phyloP scores from a whole-genome alignment of 2,113 vertebrate species.

The Corythornis vintsioides region DNA sequence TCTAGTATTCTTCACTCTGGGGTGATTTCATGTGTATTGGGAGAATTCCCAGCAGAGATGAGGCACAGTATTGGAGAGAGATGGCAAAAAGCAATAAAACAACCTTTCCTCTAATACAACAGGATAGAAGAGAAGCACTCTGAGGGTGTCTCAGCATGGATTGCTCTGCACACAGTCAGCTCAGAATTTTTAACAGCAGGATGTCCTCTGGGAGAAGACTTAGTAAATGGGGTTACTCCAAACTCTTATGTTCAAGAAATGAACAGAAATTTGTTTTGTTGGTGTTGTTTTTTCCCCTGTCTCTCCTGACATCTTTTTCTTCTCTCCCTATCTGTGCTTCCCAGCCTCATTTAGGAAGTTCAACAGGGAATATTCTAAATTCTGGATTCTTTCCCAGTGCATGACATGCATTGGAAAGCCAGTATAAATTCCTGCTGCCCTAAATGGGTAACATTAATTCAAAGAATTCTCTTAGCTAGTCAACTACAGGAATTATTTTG shows the following conservation, averaged over 20 bases:
- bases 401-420: not conserved
- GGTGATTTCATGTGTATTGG: not conserved
- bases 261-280: not conserved
- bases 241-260: not conserved
- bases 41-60: not conserved
- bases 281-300: rapidly evolving
- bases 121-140: not conserved
- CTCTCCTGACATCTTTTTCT: not conserved
- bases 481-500: not conserved
- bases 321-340: not conserved
- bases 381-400: not conserved
- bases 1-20: not conserved
- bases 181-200: not conserved
- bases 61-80: not conserved
- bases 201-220: not conserved
- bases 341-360: not conserved
- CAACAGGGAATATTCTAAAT: not conserved
- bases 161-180: not conserved
- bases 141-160: not conserved
- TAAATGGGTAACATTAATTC: not conserved
- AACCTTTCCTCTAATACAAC: not conserved
- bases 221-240: not conserved
- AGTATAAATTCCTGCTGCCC: not conserved
- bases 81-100: not conserved
- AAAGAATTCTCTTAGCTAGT: not conserved